Percentiles rank a stretch among this genome's conserved stretches.
Evolutionary conservation across 1,140 invertebrate species (phyloP).

Genomic region (Camponotus pennsylvanicus): DNA sequence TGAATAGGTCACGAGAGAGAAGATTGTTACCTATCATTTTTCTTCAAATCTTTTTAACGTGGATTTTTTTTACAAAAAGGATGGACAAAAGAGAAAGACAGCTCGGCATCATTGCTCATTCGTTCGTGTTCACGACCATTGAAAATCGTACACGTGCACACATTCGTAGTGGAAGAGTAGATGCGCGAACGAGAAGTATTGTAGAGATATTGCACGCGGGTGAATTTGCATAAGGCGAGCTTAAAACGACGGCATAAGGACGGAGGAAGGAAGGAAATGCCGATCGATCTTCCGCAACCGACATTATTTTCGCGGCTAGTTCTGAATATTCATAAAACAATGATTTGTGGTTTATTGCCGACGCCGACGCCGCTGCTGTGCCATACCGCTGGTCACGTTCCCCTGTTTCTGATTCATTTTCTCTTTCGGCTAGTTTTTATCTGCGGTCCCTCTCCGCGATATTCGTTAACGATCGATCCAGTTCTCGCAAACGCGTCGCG

Average conservation of each 20-base stretch:
- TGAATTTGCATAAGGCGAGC: constrained; percentile 73
- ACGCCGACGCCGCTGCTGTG: constrained; percentile 31
- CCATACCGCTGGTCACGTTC: constrained; percentile 59
- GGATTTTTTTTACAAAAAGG: neutral
- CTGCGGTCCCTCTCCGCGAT: constrained; percentile 12
- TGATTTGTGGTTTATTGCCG: constrained; percentile 78
- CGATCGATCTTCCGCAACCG: constrained; percentile 75
- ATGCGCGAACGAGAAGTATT: neutral
- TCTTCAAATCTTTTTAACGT: constrained; percentile 52
- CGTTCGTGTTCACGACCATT: constrained; percentile 11
- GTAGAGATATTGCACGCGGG: constrained; percentile 28
- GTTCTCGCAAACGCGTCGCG: constrained; percentile 1
- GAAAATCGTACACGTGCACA: constrained; percentile 56
- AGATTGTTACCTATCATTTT: constrained; percentile 61
- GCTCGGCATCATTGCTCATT: constrained; percentile 48
- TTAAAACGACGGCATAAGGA: constrained; percentile 76
- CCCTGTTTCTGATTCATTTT: constrained; percentile 67
- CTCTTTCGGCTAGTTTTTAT: constrained; percentile 66
- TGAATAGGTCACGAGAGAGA: constrained; percentile 4
- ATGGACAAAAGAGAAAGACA: neutral
- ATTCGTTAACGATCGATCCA: constrained; percentile 54
- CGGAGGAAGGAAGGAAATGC: constrained; percentile 75
- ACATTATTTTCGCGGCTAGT: constrained; percentile 74
- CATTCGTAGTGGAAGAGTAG: neutral
- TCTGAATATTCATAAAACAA: constrained; percentile 79